Percentiles rank a stretch among this genome's conserved stretches.
phyloP scores from a whole-genome alignment of 2,797 vertebrate genomes.

The Trichosurus vulpecula region DNA sequence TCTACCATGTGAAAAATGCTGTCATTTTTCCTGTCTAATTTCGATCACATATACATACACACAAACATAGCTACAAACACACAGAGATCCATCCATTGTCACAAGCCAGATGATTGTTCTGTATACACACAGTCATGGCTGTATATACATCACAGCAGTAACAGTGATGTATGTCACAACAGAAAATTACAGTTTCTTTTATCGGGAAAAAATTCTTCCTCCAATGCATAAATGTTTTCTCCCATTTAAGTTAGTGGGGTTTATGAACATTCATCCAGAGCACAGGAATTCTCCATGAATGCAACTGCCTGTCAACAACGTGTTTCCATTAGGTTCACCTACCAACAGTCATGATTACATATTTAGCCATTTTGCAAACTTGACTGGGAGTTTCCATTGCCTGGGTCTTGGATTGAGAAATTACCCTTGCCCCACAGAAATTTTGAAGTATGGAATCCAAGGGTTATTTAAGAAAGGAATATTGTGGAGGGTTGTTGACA shows the following conservation, averaged over 20 bases:
- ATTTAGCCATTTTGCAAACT: not conserved
- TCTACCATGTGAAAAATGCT: not conserved
- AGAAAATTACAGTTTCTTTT: not conserved
- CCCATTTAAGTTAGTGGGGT: not conserved
- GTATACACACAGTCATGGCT: fast-evolving
- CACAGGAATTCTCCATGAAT: not conserved
- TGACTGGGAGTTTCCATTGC: not conserved
- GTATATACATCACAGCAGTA: slow-evolving; percentile 6
- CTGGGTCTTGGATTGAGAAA: slow-evolving; percentile 29
- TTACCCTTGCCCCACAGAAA: not conserved
- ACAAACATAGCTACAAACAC: not conserved
- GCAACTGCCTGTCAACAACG: fast-evolving
- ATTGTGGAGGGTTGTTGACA: slow-evolving; percentile 19
- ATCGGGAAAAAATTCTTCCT: not conserved
- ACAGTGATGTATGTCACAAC: slow-evolving; percentile 9
- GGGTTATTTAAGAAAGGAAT: slow-evolving; percentile 4
- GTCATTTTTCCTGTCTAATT: not conserved
- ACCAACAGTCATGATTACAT: not conserved
- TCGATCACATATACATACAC: not conserved
- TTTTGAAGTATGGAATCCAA: slow-evolving; percentile 21
- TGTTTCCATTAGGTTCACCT: not conserved
- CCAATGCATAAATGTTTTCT: not conserved
- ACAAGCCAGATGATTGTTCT: not conserved
- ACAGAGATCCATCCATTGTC: not conserved
- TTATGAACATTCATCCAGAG: fast-evolving